phyloP scores from a whole-genome alignment of 2,113 vertebrate species.

The Tachysurus vachellii region DNA sequence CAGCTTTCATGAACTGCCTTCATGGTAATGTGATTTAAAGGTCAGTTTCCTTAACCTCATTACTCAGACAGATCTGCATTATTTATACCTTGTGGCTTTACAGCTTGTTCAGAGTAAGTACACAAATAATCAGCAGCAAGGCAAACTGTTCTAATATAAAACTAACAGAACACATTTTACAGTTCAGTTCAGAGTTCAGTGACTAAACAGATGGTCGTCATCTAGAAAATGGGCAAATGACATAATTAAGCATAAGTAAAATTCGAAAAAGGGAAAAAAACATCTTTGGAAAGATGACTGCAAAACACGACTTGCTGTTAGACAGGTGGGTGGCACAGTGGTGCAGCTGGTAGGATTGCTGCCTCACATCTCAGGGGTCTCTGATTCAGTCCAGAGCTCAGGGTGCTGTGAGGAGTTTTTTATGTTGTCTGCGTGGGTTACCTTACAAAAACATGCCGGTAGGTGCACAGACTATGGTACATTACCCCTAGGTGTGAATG shows the following conservation, averaged over 20 bases:
- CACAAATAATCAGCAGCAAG: background rate
- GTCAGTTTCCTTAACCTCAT: conserved; percentile 11
- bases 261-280: background rate
- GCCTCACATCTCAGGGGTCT: background rate
- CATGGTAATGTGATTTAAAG: background rate
- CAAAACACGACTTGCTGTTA: background rate
- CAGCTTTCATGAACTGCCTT: background rate
- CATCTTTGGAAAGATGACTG: background rate
- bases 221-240: background rate
- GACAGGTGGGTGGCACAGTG: background rate
- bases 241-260: background rate
- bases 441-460: background rate
- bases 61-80: conserved; percentile 10
- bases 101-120: background rate
- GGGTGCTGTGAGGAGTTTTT: background rate
- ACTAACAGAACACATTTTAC: background rate
- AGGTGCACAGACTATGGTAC: background rate
- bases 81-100: conserved; percentile 4
- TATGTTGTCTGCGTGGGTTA: background rate
- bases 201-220: background rate
- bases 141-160: conserved; percentile 3
- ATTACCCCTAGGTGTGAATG: background rate
- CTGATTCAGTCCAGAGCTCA: background rate
- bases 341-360: background rate
- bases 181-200: background rate